Base-by-base conservation (phyloP, 1,140 invertebrate genomes). In the Capitella teleta region DNA sequence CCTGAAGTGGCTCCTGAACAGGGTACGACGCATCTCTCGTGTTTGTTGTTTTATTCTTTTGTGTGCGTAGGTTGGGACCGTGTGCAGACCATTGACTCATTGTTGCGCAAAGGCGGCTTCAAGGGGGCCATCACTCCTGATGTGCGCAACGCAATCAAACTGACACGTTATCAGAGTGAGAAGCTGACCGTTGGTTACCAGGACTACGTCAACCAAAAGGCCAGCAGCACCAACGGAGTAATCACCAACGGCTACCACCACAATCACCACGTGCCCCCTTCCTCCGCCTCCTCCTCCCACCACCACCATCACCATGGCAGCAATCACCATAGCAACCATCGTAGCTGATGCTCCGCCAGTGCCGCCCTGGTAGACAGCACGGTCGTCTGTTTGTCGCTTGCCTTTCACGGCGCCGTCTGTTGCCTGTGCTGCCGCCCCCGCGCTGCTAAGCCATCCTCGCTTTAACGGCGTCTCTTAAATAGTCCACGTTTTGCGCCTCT, bases 1-100 rank as follows among this genome's bases (percentile, higher is more conserved):
- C 95, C 95, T 44, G 86, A 98, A 76, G 91, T 99, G 49, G 91
- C 94, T 58, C 80, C 82, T 50, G 94, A 98, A 72, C 95, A 98
- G 85, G 93, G 91, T 91, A 74, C 59, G 60, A 40, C 19, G 2
- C 25, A 3, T 6, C 25, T 19, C 36, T 37, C 36, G 38, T 38
- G 21, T 38, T 38, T 38, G 32, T n/a, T n/a, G n/a, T n/a, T n/a
- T n/a, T n/a, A n/a, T n/a, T n/a, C n/a, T n/a, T n/a, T 16, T 40
- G 38, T 40, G 38, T 16, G 12, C 16, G 4, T 57, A 73, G 70
- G 65, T 26, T 73, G 70, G 70, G 65, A 70, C 52, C 57, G 59
- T 69, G 80, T 93, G 51, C 90, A 98, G 72, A 98, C 94, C 10
- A 95, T 99, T 62, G 94, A 99, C 72, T 95, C 92, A 4, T 74